Evolutionary conservation across 1,140 invertebrate genomes (phyloP).

Genomic region (Drosophila jambulina): DNA sequence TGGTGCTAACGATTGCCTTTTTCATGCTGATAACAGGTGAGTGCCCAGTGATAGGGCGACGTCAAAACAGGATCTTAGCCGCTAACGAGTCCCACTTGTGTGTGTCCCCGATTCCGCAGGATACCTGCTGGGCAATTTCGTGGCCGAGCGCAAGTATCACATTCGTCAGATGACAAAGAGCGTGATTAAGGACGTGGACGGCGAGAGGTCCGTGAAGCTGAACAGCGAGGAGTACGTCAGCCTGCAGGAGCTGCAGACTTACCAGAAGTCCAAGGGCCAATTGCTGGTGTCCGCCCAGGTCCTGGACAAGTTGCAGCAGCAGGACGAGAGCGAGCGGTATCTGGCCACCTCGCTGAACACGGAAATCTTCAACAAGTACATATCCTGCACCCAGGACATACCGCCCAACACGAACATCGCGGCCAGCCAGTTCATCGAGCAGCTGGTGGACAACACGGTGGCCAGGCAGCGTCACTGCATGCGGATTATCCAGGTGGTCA

Average conservation of each 20-base stretch:
- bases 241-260: conserved; percentile 73
- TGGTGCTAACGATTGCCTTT: conserved; percentile 81
- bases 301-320: conserved; percentile 72
- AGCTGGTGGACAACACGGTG: conserved; percentile 78
- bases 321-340: conserved; percentile 71
- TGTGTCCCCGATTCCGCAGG: conserved; percentile 59
- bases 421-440: conserved; percentile 77
- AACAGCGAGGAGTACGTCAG: conserved; percentile 70
- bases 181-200: conserved; percentile 47
- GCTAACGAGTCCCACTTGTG: conserved; percentile 63
- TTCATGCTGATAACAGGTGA: conserved; percentile 83
- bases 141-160: conserved; percentile 81
- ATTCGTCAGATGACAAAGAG: conserved; percentile 76
- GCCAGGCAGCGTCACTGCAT: conserved; percentile 78
- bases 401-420: conserved; percentile 78
- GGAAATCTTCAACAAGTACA: conserved; percentile 82
- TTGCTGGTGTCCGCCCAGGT: conserved; percentile 65
- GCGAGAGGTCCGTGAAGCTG: conserved; percentile 54
- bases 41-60: conserved; percentile 15
- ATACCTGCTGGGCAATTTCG: conserved; percentile 82
- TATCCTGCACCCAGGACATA: conserved; percentile 81
- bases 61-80: background rate
- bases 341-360: conserved; percentile 79
- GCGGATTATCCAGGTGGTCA: conserved; percentile 75
- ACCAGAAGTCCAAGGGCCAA: conserved; percentile 74